These are phyloP conservation scores for Caenorhabditis panamensis DNA, from an alignment of 2,888 invertebrate species.

Conservation along the genomic window DNA sequence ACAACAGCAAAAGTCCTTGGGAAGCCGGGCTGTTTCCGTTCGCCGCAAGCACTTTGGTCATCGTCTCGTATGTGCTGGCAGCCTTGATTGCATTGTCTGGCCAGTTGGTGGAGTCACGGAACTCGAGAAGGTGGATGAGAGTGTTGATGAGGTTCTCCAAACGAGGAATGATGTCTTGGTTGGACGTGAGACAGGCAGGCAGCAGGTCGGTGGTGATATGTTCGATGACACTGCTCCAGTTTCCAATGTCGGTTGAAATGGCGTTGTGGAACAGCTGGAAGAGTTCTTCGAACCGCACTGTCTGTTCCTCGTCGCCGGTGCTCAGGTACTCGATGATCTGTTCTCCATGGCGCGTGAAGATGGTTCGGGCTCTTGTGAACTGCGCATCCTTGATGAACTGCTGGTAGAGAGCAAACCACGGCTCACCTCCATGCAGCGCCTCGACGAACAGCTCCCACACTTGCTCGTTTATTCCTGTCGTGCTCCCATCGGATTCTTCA, in stretches of 20 bases:
- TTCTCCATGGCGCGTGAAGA: conserved; percentile 58
- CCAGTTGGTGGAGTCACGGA: conserved; percentile 56
- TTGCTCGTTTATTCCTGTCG: not conserved
- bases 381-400: conserved; percentile 24
- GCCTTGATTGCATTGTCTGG: conserved; percentile 65
- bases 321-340: conserved; percentile 37
- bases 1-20: conserved; percentile 42
- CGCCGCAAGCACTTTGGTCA: conserved; percentile 34
- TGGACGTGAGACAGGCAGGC: conserved; percentile 31
- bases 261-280: conserved; percentile 36
- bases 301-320: conserved; percentile 1
- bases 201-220: conserved; percentile 59
- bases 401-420: conserved; percentile 60
- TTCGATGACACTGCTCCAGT: conserved; percentile 60
- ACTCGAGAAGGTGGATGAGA: conserved; percentile 45
- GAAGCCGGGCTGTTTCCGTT: conserved; percentile 55
- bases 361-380: conserved; percentile 60
- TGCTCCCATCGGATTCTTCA: conserved; percentile 1
- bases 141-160: conserved; percentile 35
- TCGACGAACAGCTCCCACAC: conserved; percentile 64
- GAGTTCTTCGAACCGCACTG: conserved; percentile 19
- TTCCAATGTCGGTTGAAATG: conserved; percentile 44
- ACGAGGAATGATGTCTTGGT: conserved; percentile 35
- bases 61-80: conserved; percentile 56
- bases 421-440: conserved; percentile 54